A percentile compares a stretch with the other conserved stretches of the same genome.
phyloP scores from a whole-genome alignment of 2,113 vertebrate species.

The Spea multiplicata region DNA sequence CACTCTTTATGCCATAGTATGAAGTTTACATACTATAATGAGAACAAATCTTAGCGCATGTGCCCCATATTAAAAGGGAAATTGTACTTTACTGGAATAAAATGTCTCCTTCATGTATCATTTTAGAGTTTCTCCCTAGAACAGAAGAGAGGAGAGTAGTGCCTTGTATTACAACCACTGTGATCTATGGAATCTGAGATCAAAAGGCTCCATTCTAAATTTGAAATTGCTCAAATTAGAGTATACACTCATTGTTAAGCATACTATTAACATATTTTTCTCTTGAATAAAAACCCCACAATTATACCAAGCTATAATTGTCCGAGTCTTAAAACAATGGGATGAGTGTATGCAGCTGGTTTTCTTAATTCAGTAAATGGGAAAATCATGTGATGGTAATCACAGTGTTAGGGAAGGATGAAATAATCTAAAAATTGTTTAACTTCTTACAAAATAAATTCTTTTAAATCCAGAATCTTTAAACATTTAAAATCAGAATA shows the following conservation, averaged over 20 bases:
- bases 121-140: no score
- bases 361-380: not conserved
- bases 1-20: no score
- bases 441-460: no score
- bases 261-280: not conserved
- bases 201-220: not conserved
- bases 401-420: not conserved
- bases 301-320: not conserved
- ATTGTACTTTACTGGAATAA: no score
- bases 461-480: no score
- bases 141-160: no score
- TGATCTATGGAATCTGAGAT: not conserved
- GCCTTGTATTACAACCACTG: no score
- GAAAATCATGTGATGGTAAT: not conserved
- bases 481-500: no score
- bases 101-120: no score
- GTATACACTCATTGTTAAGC: not conserved
- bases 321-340: not conserved
- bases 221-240: not conserved
- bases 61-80: no score
- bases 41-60: no score
- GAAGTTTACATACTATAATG: no score
- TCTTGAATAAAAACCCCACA: not conserved
- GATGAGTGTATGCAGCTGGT: not conserved
- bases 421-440: not conserved